Evolutionary conservation across 2,888 invertebrate genomes (phyloP).

Genomic region (Meteorus colon): DNA sequence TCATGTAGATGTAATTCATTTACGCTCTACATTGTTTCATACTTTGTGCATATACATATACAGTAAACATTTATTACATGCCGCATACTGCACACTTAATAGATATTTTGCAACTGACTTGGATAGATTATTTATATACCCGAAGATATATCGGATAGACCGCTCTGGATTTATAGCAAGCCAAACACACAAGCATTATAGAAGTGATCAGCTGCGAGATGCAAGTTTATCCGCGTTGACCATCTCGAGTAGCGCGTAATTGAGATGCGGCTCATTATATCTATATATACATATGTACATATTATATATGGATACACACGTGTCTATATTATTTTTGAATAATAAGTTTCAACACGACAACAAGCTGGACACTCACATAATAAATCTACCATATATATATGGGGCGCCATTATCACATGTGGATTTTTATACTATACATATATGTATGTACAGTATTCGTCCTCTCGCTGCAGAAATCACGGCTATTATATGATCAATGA

Average conservation of each 20-base stretch:
- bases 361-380: background rate
- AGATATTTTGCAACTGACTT: conserved; percentile 35
- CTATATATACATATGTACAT: background rate
- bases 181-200: conserved; percentile 39
- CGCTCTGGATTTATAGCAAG: conserved; percentile 52
- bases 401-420: conserved; percentile 22
- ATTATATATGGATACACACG: conserved; percentile 12
- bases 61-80: conserved; percentile 41
- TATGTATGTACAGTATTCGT: background rate
- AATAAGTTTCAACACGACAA: background rate
- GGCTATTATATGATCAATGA: conserved; percentile 34
- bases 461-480: background rate
- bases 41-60: conserved; percentile 29
- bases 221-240: conserved; percentile 49
- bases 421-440: background rate
- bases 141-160: conserved; percentile 40
- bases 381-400: conserved; percentile 21
- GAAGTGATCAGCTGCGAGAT: conserved; percentile 46
- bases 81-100: background rate
- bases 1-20: background rate
- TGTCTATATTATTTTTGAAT: conserved; percentile 23
- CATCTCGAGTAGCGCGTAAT: conserved; percentile 40
- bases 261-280: conserved; percentile 29
- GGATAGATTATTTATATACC: background rate
- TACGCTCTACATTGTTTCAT: background rate